phyloP scores from a whole-genome alignment of 35 echinoderm and acorn worm genomes.

The Anneissia japonica region DNA sequence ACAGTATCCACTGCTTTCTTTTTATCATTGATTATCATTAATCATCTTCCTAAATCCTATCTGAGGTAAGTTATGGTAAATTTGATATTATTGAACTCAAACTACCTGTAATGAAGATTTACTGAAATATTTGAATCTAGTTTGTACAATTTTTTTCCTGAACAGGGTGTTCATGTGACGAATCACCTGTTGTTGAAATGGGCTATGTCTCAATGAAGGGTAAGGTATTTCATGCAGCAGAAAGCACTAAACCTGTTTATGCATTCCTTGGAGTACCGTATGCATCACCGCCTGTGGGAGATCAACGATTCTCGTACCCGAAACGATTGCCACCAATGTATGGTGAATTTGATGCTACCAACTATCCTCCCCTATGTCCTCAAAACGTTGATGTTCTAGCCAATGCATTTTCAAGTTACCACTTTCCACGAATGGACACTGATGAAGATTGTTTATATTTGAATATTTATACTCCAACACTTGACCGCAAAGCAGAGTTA shows the following conservation, averaged over 20 bases:
- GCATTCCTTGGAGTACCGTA: slow-evolving; percentile 82
- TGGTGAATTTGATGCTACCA: slow-evolving; percentile 76
- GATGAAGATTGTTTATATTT: slow-evolving; percentile 78
- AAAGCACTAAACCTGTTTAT: slow-evolving; percentile 42
- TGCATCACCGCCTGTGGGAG: slow-evolving; percentile 75
- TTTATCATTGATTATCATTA: no score
- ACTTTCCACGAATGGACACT: slow-evolving; percentile 2
- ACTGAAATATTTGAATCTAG: no score
- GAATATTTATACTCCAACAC: slow-evolving; percentile 62
- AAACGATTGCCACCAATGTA: slow-evolving; percentile 7
- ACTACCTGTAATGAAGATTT: no score
- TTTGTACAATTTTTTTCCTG: no score
- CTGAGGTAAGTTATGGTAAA: no score
- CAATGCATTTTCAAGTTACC: slow-evolving; percentile 9
- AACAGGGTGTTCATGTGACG: neutral
- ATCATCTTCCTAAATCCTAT: no score
- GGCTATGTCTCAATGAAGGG: slow-evolving; percentile 24
- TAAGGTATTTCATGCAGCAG: neutral
- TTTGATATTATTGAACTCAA: no score
- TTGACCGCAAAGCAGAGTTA: slow-evolving; percentile 26
- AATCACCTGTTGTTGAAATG: slow-evolving; percentile 15
- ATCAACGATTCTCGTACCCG: slow-evolving; percentile 53
- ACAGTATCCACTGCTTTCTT: no score
- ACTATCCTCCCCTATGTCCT: slow-evolving; percentile 52
- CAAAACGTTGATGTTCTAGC: slow-evolving; percentile 44